Conservation (phyloP, 1,140 invertebrate species). For the Acarapis woodi region DNA sequence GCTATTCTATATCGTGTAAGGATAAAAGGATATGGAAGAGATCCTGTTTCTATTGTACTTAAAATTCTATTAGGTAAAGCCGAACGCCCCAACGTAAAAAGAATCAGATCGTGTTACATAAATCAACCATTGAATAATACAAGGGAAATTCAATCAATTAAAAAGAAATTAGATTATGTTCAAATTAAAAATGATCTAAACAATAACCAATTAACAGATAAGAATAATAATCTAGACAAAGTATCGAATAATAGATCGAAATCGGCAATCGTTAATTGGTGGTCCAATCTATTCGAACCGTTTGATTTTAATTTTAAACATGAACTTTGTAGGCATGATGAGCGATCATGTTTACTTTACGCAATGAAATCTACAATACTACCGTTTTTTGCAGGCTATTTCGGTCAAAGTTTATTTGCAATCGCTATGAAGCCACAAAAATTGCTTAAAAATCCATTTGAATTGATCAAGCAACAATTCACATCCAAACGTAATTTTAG, state of each 20-base stretch:
- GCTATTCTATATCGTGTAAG: conserved; percentile 3
- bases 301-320: conserved; percentile 1
- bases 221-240: not conserved
- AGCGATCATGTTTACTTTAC: not conserved
- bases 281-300: not conserved
- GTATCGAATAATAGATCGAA: not conserved
- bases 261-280: too few species aligned
- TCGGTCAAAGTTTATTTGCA: not conserved
- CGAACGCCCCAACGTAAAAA: too few species aligned
- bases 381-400: not conserved
- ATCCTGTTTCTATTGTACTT: conserved; percentile 8
- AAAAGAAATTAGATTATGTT: not conserved
- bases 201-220: not conserved
- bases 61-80: conserved; percentile 5
- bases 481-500: too few species aligned
- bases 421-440: not conserved
- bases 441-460: not conserved
- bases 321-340: not conserved
- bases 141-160: too few species aligned
- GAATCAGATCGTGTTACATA: too few species aligned
- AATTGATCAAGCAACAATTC: not conserved
- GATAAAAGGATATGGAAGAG: conserved; percentile 3
- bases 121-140: too few species aligned
- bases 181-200: not conserved
- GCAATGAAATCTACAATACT: not conserved